Evolutionary conservation across 2,888 invertebrate genomes (phyloP), one percentile per base, ranked within the genome.

Genomic region (Formica aserva): DNA sequence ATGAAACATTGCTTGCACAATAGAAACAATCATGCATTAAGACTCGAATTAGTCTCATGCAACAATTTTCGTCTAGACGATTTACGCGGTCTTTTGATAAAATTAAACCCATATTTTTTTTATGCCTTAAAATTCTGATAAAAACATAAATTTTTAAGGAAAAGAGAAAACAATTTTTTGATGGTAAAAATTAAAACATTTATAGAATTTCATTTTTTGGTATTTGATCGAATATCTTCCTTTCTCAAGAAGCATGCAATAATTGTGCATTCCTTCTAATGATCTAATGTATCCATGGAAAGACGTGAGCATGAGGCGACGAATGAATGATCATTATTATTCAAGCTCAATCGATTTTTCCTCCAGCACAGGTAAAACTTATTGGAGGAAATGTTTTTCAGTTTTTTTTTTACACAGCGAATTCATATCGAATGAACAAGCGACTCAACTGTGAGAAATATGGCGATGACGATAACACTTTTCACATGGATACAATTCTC

Each of bases 311-410:
- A 82, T 55, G 65, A 78, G 78, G 66, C 48, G 52, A 63, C 52
- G 62, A 45, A 63, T 57, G 52, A 18, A 62, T 38, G 77, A 38
- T 60, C 71, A 1, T 69, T 52, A 9, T 77, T 63, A 35, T 32
- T 76, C 76, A 80, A 87, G 85, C 80, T 48, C 52, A 55, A 69
- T 60, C 60, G 35, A 71, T 62, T 82, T 86, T 90, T 89, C 89
- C 91, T 91, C 91, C 91, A 91, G 91, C 91, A 91, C 91, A 91
- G 91, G 48, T 83, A 90, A 62, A 60, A 89, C 83, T 85, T 90
- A 88, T 91, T 88, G 91, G 90, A 91, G 91, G 89, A 88, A 90
- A 84, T 52, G 67, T 72, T 81, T 55, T 66, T 78, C 77, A 57
- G 55, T 52, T 41, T 81, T 45, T 29, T 63, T 60, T 60, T 29